Evolutionary conservation across 2,888 invertebrate species (phyloP), one percentile per base, ranked within the genome.

Genomic region (Drosophila neonasuta): DNA sequence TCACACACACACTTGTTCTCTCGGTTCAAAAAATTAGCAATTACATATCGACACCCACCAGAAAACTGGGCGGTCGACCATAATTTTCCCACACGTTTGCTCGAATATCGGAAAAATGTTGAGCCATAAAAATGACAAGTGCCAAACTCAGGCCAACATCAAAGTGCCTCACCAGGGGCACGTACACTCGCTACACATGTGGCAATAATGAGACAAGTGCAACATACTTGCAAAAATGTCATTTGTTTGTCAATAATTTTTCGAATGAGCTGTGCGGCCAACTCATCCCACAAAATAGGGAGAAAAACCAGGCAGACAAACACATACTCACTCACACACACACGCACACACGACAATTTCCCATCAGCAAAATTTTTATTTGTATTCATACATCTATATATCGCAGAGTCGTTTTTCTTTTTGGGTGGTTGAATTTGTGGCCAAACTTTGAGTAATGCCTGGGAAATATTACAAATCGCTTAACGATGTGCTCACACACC

Each of bases 151-250:
- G 58, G 68, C 63, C 62, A 69, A 86, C 87, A 83, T 83, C 83
- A 87, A 82, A 86, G 81, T 69, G 48, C 13, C 45, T 6, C 32
- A 36, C 24, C 20, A 20, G 20, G 56, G 44, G 36, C 87, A 84
- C 87, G 77, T 83, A 79, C 80, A 79, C 80, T 60, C 36, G 59
- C 32, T 17, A 73, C 72, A 71, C 84, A 84, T 84, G 83, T 87
- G 86, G 83, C 83, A 84, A 87, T 84, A 84, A 84, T 86, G 87
- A 85, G 83, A 76, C 87, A 79, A 81, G 85, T 86, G 87, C 87
- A 85, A 86, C 86, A 86, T 84, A 85, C 83, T 86, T 79, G 87
- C 86, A 79, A 83, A 84, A 74, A 74, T 78, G 74, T 77, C 77
- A 84, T 78, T 82, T 71, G 70, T 67, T 67, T 76, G 81, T 78